Conservation (phyloP, 2,888 invertebrate species). For the Serripes groenlandicus region DNA sequence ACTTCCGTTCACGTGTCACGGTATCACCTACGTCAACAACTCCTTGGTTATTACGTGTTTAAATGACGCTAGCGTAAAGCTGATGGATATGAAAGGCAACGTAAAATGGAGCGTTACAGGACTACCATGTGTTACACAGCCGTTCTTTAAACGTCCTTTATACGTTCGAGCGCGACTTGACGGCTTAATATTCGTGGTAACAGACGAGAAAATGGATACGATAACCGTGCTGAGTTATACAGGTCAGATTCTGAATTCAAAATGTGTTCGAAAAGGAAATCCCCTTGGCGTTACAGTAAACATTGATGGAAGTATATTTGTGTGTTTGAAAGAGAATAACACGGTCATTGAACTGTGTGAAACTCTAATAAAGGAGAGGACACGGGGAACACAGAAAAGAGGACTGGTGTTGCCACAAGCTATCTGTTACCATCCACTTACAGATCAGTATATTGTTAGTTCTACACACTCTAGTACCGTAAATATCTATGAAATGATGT, state of each 20-base stretch:
- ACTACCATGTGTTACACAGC: background rate
- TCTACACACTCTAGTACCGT: background rate
- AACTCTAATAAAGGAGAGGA: background rate
- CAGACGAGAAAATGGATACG: background rate
- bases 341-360: background rate
- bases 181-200: constrained; percentile 3
- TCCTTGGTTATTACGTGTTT: constrained; percentile 6
- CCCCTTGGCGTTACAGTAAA: background rate
- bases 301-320: background rate
- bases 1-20: constrained; percentile 14
- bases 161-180: constrained; percentile 7
- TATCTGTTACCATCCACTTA: background rate
- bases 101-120: constrained; percentile 15
- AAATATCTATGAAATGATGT: constrained; percentile 7
- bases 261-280: background rate
- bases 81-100: constrained; percentile 8
- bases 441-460: background rate
- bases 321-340: constrained; percentile 5
- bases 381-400: background rate
- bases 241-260: constrained; percentile 8
- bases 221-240: constrained; percentile 10
- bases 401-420: constrained; percentile 1
- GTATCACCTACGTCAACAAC: constrained; percentile 7
- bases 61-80: background rate
- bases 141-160: background rate